Base-by-base conservation (phyloP, 1,140 invertebrate genomes). In the Stenopsyche tienmushanensis region DNA sequence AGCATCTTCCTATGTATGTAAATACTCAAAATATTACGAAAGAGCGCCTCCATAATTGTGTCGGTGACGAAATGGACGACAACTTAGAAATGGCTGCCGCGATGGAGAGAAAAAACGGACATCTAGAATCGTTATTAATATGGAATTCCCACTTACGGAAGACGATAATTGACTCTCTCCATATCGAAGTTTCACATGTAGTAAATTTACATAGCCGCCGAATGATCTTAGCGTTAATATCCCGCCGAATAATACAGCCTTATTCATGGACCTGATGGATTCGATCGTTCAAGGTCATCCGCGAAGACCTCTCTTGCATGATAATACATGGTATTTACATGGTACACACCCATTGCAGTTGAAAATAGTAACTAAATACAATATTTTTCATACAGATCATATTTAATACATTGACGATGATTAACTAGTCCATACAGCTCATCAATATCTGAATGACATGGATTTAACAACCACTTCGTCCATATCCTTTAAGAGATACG, bases 1-100 rank as follows among this genome's bases (percentile, higher is more conserved):
- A 29, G 54, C 54, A 29, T 29, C 54, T 57, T 57, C 34, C 54
- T 57, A 57, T 57, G 39, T 21, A 57, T 29, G 54, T 57, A 29
- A 57, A 57, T 57, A 39, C 54, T 42, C 39, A 9, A 17, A 23
- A 13, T 53, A 20, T 57, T 57, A 42, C 54, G 39, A 41, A 57
- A 57, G 18, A 18, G 1, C 24, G 13, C 20, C 24, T 53, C 13
- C 34, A 57, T 57, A 39, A 57, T 57, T 57, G 41, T 57, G 15
- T 41, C 13, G 21, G 29, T 57, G 54, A 57, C 21, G 39, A 57
- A 41, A 42, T 39, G 18, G 7, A 25, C 29, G 1, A 54, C 45
- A 34, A 13, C 29, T 34, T 34, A 34, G 29, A 34, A 34, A 34
- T 49, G 21, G 47, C 15, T 5, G 21, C 47, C 21, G 47, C 10